Percentiles rank a stretch among this genome's conserved stretches.
phyloP scores from a whole-genome alignment of 53 echinoderm and acorn worm genomes.

The Mesocentrotus franciscanus region DNA sequence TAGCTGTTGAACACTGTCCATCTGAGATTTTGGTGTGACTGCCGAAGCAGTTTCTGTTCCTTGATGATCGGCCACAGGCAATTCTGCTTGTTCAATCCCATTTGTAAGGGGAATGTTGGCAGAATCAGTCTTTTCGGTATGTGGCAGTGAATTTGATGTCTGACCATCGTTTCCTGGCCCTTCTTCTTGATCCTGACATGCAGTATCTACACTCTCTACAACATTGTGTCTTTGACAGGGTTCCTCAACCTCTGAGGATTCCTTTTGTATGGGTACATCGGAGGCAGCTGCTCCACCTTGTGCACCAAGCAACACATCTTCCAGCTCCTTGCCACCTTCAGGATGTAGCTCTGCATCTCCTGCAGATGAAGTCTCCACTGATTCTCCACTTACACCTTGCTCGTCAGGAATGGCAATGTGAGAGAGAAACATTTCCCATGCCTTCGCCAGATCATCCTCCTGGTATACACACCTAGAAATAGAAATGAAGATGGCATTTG shows the following conservation, averaged over 20 bases:
- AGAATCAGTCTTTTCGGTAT: not conserved
- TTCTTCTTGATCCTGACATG: not conserved
- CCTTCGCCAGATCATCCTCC: conserved; percentile 41
- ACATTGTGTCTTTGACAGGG: not conserved
- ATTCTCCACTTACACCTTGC: not conserved
- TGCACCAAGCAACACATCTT: not conserved
- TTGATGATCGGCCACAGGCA: not conserved
- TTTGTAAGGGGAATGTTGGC: not conserved
- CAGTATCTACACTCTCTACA: not conserved
- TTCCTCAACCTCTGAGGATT: not conserved
- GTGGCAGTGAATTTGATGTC: not conserved
- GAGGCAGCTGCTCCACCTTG: not conserved
- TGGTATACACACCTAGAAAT: conserved; percentile 30
- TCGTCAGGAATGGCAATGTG: not conserved
- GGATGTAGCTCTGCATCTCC: not conserved
- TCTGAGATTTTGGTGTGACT: not conserved
- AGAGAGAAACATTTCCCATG: conserved; percentile 30
- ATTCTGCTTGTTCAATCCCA: not conserved
- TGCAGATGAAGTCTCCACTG: not conserved
- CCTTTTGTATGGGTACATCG: not conserved
- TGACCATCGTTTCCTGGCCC: not conserved
- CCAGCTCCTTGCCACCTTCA: not conserved
- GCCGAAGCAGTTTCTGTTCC: not conserved
- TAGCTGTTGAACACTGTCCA: not conserved
- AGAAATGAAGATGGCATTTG: not conserved